A percentile compares a stretch with the other conserved stretches of the same genome.
Evolutionary conservation across 2,888 invertebrate species (phyloP).

Genomic region (Mythimna impura): DNA sequence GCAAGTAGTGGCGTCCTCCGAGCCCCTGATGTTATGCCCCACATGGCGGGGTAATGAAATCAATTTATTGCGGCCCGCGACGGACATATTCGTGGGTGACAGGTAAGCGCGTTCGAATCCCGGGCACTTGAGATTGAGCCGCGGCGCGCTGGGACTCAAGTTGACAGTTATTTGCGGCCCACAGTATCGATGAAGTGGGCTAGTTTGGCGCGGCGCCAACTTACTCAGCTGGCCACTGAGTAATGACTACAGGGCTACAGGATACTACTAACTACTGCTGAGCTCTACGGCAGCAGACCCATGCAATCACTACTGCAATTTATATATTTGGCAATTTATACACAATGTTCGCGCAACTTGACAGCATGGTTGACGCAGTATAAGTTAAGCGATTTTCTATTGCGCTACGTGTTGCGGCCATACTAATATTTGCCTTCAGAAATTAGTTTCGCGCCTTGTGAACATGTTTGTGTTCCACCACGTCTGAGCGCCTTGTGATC

Average conservation of each 20-base stretch:
- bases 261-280: conserved; percentile 4
- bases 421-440: no score
- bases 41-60: conserved; percentile 44
- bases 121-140: conserved; percentile 35
- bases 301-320: neutral
- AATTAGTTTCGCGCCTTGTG: no score
- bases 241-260: neutral
- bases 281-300: neutral
- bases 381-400: no score
- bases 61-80: conserved; percentile 36
- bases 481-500: no score
- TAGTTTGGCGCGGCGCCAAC: conserved; percentile 49
- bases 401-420: no score
- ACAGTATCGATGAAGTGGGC: conserved; percentile 22
- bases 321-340: neutral
- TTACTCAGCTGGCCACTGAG: conserved; percentile 8
- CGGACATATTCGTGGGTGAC: conserved; percentile 42
- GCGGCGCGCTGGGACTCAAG: conserved; percentile 37
- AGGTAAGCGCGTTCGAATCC: conserved; percentile 49
- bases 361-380: no score
- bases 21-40: conserved; percentile 35
- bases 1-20: conserved; percentile 4
- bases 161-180: conserved; percentile 14
- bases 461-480: no score
- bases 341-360: neutral